Percentiles rank a stretch among this genome's conserved stretches.
Conservation (phyloP, 2,113 vertebrate genomes). For the Nansenia antarctica region DNA sequence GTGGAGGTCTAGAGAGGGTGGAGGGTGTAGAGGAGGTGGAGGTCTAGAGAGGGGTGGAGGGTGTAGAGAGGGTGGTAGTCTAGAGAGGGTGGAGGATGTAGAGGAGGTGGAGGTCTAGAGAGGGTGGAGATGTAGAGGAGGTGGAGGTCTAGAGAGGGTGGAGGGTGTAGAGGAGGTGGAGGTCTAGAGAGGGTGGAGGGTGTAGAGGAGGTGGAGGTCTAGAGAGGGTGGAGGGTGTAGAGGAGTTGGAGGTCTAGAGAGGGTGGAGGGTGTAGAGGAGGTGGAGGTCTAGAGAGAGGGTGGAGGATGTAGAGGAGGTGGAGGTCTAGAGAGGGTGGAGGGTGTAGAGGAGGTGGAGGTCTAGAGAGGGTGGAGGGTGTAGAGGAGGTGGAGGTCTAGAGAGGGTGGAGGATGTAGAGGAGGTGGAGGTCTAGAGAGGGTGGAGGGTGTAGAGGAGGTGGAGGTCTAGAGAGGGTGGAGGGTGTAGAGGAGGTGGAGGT, state of each 20-base stretch:
- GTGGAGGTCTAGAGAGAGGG: neutral
- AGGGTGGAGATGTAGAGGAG: neutral
- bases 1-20: neutral
- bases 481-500: neutral
- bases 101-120: neutral
- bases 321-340: neutral
- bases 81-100: neutral
- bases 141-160: neutral
- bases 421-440: neutral
- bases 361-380: neutral
- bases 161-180: neutral
- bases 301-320: neutral
- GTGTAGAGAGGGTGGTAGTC: neutral
- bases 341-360: neutral
- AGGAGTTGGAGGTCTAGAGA: neutral
- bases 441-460: neutral
- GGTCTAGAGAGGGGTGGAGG: neutral
- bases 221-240: neutral
- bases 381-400: neutral
- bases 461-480: neutral
- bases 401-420: neutral
- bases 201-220: neutral
- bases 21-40: neutral
- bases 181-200: neutral
- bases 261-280: neutral